These are phyloP conservation scores for Mus spretus DNA, from an alignment of 2,797 vertebrate species.

Conservation along the genomic window DNA sequence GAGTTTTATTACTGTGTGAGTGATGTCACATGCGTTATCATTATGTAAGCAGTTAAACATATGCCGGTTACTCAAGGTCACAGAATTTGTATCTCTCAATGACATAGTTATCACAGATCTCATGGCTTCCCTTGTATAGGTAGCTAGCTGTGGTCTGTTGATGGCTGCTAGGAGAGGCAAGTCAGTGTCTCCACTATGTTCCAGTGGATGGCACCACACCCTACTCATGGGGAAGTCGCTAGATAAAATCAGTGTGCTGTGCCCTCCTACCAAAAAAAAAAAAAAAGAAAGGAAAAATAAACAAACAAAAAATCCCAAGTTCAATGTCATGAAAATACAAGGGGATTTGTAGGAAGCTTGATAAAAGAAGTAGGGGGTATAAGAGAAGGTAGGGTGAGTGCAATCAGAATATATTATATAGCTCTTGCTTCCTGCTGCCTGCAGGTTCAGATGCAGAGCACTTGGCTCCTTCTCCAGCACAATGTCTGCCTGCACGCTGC, in stretches of 20 bases:
- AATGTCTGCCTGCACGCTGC: not conserved
- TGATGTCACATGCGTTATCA: not conserved
- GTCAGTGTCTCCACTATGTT: not conserved
- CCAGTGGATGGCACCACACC: no score
- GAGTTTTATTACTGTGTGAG: not conserved
- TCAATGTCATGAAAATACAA: not conserved
- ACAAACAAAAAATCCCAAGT: not conserved
- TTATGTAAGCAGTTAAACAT: not conserved
- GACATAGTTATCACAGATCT: not conserved
- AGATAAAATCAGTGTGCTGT: not conserved
- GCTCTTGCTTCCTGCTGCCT: not conserved
- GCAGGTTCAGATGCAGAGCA: not conserved
- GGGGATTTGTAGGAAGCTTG: not conserved
- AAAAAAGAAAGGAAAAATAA: not conserved
- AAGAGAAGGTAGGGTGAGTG: not conserved
- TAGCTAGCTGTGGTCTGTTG: not conserved
- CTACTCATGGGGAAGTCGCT: not conserved
- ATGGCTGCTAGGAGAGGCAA: not conserved
- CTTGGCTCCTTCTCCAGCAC: not conserved
- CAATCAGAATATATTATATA: not conserved
- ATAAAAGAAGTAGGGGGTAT: not conserved
- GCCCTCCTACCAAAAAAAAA: rapidly evolving
- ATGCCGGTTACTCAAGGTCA: not conserved
- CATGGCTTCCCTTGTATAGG: not conserved
- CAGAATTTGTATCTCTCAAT: not conserved